These are phyloP conservation scores for Rattus rattus DNA, from an alignment of 2,113 vertebrate species.

Conservation along the genomic window DNA sequence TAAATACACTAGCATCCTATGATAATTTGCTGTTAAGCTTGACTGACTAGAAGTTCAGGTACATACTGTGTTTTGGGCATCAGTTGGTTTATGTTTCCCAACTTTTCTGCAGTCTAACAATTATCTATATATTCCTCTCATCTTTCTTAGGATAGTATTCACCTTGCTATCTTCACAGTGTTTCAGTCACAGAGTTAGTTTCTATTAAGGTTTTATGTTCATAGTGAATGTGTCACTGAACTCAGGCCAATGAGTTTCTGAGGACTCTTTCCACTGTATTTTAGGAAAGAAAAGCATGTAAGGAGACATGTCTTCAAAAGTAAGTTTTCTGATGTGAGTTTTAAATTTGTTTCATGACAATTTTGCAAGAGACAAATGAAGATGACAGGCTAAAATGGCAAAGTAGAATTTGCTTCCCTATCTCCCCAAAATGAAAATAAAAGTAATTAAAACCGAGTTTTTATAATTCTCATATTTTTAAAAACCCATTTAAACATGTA, in stretches of 20 bases:
- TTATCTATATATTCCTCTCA: neutral
- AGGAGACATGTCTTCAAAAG: neutral
- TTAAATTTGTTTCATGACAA: neutral
- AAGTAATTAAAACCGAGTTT: neutral
- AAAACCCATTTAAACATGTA: neutral
- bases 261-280: neutral
- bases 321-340: neutral
- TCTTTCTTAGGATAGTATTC: neutral
- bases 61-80: neutral
- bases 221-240: neutral
- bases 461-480: neutral
- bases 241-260: neutral
- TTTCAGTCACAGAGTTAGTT: neutral
- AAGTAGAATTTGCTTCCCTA: neutral
- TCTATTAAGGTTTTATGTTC: neutral
- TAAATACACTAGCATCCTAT: neutral
- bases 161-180: neutral
- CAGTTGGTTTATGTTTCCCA: neutral
- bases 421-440: neutral
- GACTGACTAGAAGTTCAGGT: neutral
- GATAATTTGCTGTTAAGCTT: neutral
- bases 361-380: slow-evolving; percentile 14
- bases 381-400: neutral
- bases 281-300: neutral
- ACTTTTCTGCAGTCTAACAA: too few species aligned